Conservation (phyloP, 1,140 invertebrate species). For the Bombus huntii region DNA sequence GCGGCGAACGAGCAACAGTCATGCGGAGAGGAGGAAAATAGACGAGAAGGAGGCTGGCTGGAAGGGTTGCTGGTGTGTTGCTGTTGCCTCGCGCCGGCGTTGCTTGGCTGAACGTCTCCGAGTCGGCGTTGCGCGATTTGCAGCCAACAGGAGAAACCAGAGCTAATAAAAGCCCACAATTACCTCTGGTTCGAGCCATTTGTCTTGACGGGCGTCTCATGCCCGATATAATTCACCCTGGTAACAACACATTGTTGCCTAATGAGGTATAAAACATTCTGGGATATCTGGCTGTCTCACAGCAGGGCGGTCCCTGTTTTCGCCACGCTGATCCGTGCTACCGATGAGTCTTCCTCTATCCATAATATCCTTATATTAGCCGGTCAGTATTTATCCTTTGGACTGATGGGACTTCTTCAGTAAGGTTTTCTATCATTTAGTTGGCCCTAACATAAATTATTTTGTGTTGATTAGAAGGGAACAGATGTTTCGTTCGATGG, state of each 20-base stretch:
- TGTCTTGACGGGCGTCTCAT: conserved; percentile 82
- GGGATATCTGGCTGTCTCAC: conserved; percentile 77
- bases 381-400: background rate
- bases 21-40: conserved; percentile 30
- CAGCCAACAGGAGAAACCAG: conserved; percentile 71
- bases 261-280: conserved; percentile 83
- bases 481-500: background rate
- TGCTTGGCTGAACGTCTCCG: conserved; percentile 30
- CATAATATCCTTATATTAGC: conserved; percentile 27
- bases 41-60: conserved; percentile 29
- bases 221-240: conserved; percentile 83
- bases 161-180: conserved; percentile 83
- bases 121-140: conserved; percentile 63
- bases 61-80: conserved; percentile 57
- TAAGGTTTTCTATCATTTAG: background rate
- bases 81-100: conserved; percentile 48
- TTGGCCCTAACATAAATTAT: conserved; percentile 8
- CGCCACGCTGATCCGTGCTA: conserved; percentile 55
- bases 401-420: background rate
- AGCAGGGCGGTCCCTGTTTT: conserved; percentile 65
- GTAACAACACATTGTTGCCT: conserved; percentile 83
- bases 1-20: conserved; percentile 4
- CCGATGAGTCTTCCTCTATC: conserved; percentile 22
- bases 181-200: conserved; percentile 83
- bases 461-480: background rate